Evolutionary conservation across 2,888 invertebrate species (phyloP), one percentile per base, ranked within the genome.

Genomic region (Biston stratarius): DNA sequence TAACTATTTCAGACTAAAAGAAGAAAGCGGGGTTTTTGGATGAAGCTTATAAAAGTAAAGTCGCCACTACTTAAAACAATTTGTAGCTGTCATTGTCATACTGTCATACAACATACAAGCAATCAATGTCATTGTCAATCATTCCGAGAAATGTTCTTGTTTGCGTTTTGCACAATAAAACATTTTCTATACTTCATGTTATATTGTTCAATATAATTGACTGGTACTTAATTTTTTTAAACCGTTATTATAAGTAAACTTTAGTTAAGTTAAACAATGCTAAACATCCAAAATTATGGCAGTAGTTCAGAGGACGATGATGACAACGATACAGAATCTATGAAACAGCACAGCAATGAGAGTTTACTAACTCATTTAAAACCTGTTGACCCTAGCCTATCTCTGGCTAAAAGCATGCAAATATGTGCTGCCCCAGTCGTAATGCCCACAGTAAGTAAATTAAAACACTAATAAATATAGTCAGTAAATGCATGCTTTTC

Each of bases 391-490:
- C 86, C 94, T 60, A 94, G 92, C 69, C 92, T 94, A 74, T 96
- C 96, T 0, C 82, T 96, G 5, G 95, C 95, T 33, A 96, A 94
- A 75, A 92, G 93, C 14, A 86, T 97, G 79, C 95, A 96, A 80
- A 94, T 98, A 71, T 97, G 97, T 86, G 96, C 98, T 38, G 97
- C 98, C 0, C 98, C 98, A 0, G 94, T 96, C 51, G 98, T 98
- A 5, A 95, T 97, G 74, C 97, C 98, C 0, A 96, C 96, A 73
- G 97, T 96, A 94, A 94, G 84, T 82, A 56, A 14, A 45, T 53
- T 8, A 7, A 14, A 47, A 6, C 15, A 8, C 3, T 11, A 0
- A 10, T 11, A 48, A 9, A 15, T 9, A 15, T 15, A 9, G 45
- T 15, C 12, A 44, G 12, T 44, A 6, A 12, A 0, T 44, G 6